These are phyloP conservation scores for Theropithecus gelada DNA, from an alignment of 2,113 vertebrate genomes.

Conservation along the genomic window DNA sequence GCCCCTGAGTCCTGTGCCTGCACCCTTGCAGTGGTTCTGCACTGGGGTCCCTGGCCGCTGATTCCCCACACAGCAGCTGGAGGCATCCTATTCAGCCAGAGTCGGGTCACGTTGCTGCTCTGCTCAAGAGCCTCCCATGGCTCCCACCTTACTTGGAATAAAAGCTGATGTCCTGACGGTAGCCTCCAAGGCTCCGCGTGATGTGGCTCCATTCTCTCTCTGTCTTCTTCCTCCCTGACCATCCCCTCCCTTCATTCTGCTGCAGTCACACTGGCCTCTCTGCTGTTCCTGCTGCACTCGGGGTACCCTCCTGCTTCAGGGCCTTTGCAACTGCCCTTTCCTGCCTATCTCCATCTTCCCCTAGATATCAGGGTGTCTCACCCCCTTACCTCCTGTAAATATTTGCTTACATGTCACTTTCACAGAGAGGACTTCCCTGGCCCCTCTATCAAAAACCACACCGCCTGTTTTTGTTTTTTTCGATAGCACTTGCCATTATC, in stretches of 20 bases:
- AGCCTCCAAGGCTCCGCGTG: too few species aligned
- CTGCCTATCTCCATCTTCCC: accelerated
- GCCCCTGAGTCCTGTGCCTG: not conserved
- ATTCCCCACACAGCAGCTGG: not conserved
- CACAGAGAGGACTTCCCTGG: not conserved
- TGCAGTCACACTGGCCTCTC: not conserved
- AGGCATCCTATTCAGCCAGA: not conserved
- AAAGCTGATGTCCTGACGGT: not conserved
- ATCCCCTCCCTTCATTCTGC: not conserved
- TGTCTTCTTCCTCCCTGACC: not conserved
- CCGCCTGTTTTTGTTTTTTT: not conserved
- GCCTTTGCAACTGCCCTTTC: too few species aligned
- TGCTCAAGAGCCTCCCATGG: not conserved
- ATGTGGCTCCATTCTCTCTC: not conserved
- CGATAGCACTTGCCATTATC: not conserved
- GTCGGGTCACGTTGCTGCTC: not conserved
- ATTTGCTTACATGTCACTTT: not conserved
- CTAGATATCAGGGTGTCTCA: too few species aligned
- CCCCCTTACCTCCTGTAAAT: not conserved
- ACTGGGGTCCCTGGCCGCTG: not conserved
- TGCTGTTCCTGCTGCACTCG: not conserved
- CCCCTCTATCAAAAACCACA: not conserved
- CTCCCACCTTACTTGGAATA: not conserved
- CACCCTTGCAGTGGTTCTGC: not conserved
- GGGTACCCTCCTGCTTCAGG: not conserved